phyloP scores from a whole-genome alignment of 92 coral and sea anemone genomes.

The Desmophyllum pertusum region DNA sequence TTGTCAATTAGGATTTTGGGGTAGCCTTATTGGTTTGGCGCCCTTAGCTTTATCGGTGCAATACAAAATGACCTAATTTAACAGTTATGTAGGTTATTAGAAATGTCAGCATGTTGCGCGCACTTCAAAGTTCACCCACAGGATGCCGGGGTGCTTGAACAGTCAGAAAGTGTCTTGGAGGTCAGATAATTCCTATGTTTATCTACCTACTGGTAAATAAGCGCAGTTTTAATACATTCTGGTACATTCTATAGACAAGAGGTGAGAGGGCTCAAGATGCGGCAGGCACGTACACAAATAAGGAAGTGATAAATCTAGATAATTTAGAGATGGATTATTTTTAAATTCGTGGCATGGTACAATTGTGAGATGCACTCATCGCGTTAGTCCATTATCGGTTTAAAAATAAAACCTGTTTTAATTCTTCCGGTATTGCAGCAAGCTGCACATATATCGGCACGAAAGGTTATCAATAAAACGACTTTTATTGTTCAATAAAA shows the following conservation, averaged over 20 bases:
- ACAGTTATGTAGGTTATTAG: background rate
- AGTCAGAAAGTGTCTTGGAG: background rate
- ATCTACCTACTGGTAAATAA: background rate
- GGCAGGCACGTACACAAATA: background rate
- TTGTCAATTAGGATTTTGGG: background rate
- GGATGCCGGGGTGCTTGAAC: background rate
- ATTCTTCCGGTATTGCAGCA: background rate
- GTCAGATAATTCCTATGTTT: background rate
- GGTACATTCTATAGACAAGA: background rate
- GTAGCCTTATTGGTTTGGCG: background rate
- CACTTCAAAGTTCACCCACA: background rate
- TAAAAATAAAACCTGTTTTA: background rate
- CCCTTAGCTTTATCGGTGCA: too few species aligned
- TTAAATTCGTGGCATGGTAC: background rate
- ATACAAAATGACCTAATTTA: background rate
- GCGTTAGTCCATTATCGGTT: constrained; percentile 1
- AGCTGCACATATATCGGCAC: constrained; percentile 1
- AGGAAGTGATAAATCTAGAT: constrained; percentile 9
- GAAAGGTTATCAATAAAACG: constrained; percentile 20
- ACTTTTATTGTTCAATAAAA: constrained; percentile 5
- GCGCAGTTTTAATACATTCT: background rate
- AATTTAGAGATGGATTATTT: background rate
- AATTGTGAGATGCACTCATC: constrained; percentile 1
- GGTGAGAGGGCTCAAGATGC: background rate
- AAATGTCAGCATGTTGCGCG: background rate